Evolutionary conservation across 2,113 vertebrate species (phyloP).

Genomic region (Grus americana): DNA sequence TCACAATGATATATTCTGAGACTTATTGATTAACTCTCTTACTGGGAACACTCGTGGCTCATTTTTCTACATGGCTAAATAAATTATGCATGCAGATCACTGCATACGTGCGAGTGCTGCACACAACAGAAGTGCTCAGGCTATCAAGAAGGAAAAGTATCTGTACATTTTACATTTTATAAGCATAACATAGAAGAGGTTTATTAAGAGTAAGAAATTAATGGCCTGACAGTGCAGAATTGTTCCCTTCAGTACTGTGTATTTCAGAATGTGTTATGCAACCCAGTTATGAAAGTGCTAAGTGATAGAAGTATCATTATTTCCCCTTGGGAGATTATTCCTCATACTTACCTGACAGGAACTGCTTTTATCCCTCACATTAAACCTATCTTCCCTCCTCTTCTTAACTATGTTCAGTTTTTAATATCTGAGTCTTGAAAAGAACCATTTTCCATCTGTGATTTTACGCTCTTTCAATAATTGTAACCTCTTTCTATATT

Average conservation of each 20-base stretch:
- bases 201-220: conserved; percentile 3
- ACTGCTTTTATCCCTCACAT: neutral
- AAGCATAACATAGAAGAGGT: neutral
- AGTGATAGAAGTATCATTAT: neutral
- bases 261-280: neutral
- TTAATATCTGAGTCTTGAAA: neutral
- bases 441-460: neutral
- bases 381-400: neutral
- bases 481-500: neutral
- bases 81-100: neutral
- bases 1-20: neutral
- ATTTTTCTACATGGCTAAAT: neutral
- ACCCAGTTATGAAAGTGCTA: neutral
- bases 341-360: neutral
- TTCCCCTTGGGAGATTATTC: neutral
- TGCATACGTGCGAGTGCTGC: neutral
- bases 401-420: neutral
- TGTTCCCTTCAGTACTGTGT: neutral
- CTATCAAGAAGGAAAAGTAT: neutral
- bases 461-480: neutral
- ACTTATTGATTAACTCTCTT: neutral
- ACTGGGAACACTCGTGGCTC: neutral
- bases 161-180: neutral
- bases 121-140: neutral
- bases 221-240: neutral